Base-by-base conservation (phyloP, 2,797 vertebrate species). In the Cuniculus paca region DNA sequence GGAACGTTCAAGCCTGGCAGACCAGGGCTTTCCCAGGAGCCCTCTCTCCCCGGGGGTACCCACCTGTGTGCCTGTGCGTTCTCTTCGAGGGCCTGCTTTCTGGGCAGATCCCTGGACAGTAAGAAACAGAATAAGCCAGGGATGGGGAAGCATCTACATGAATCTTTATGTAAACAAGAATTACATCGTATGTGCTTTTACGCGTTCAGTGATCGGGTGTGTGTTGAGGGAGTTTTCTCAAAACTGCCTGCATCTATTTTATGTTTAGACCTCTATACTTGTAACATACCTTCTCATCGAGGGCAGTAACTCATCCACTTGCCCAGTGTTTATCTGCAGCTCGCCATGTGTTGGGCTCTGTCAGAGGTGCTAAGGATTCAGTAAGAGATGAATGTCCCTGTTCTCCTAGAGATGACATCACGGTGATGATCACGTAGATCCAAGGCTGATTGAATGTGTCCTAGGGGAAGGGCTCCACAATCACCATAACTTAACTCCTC, bases 21-120 rank as follows among this genome's bases (percentile, higher is more conserved):
- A 14, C 0, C 0, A n/a, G 52, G 68, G 26, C 31, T 9, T 11
- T 28, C 45, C 75, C 28, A 54, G 52, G 26, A 34, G 3, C 48
- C 0, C 36, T 20, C 36, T 65, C 13, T 39, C 26, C 11, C 90
- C 20, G 45, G 9, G 45, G 39, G 74, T 19, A 34, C 39, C 79
- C 56, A 31, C 42, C 54, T 28, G 10, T 14, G 42, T 63, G 20
- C 45, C 70, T 36, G 20, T 60, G 5, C 22, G 56, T 24, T 52
- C 17, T 50, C 56, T 0, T 0, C 20, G 31, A 56, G 28, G 68
- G 16, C 81, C 75, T 75, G 34, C 60, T 68, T 88, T 88, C 82
- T 94, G 89, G 72, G 50, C 34, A 63, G 65, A 77, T 80, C 58
- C 28, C n/a, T 56, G 26, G 94, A 54, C 65, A 75, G 26, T 88